Conservation (phyloP, 2,113 vertebrate species). For the Pterophyllum scalare region DNA sequence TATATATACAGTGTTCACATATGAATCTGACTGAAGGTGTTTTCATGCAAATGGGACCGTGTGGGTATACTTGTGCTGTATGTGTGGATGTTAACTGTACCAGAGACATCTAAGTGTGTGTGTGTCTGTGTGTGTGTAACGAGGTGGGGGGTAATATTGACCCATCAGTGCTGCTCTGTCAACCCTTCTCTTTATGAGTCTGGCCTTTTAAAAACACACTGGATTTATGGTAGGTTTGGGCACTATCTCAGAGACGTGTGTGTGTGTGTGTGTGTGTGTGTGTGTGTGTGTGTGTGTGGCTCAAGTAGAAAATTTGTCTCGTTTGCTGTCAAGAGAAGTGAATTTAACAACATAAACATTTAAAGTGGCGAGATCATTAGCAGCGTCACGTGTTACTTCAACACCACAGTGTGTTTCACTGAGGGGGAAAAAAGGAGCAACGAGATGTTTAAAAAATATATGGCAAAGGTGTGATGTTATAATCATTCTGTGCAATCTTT, state of each 20-base stretch:
- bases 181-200: constrained; percentile 71
- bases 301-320: constrained; percentile 21
- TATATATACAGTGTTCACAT: constrained; percentile 22
- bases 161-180: constrained; percentile 67
- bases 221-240: constrained; percentile 73
- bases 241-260: constrained; percentile 46
- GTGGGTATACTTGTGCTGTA: neutral
- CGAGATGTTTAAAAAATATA: neutral
- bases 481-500: neutral
- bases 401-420: neutral
- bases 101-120: neutral
- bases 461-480: neutral
- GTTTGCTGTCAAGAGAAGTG: constrained; percentile 31
- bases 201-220: constrained; percentile 73
- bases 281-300: constrained; percentile 39
- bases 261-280: no score
- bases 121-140: constrained; percentile 8
- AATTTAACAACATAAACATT: constrained; percentile 43
- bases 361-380: constrained; percentile 24
- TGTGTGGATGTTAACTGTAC: neutral
- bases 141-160: constrained; percentile 54
- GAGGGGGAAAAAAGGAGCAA: neutral
- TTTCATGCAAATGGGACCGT: constrained; percentile 37
- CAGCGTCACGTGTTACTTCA: neutral
- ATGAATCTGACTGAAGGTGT: constrained; percentile 30